Evolutionary conservation across 2,888 invertebrate species (phyloP).

Genomic region (Nephrocerus scutellatus): DNA sequence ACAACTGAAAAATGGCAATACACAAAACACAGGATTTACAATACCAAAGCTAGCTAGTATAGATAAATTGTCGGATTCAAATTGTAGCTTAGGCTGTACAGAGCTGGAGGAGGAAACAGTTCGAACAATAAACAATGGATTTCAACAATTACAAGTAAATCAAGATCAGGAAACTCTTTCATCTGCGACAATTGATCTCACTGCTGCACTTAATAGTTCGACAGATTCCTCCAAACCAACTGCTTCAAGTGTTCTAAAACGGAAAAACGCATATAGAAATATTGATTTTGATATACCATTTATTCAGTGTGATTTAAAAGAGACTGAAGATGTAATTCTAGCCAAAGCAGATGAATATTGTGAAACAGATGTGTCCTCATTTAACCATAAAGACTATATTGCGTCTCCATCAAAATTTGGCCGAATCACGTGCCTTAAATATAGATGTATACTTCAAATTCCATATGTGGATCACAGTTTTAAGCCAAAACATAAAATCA

Average conservation of each 20-base stretch:
- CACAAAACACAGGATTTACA: slow-evolving; percentile 13
- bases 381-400: slow-evolving; percentile 13
- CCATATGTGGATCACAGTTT: slow-evolving; percentile 25
- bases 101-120: too few relatives aligned
- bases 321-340: slow-evolving; percentile 7
- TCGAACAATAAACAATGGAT: slow-evolving; percentile 7
- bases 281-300: slow-evolving; percentile 29
- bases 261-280: slow-evolving; percentile 1
- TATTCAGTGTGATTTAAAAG: slow-evolving; percentile 29
- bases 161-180: slow-evolving; percentile 7
- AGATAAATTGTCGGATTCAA: too few relatives aligned
- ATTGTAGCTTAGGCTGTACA: too few relatives aligned
- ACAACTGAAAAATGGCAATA: slow-evolving; percentile 21
- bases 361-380: slow-evolving; percentile 20
- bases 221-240: slow-evolving; percentile 3
- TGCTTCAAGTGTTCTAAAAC: slow-evolving; percentile 1
- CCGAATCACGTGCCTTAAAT: slow-evolving; percentile 23
- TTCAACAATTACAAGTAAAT: slow-evolving; percentile 10
- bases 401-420: slow-evolving; percentile 26
- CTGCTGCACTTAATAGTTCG: slow-evolving; percentile 29
- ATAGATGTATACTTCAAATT: slow-evolving; percentile 18
- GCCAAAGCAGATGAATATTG: slow-evolving; percentile 24
- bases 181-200: slow-evolving; percentile 32
- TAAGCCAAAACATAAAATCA: slow-evolving; percentile 27
- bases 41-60: slow-evolving; percentile 26